These are phyloP conservation scores for Drosophila mulleri DNA, from an alignment of 2,888 invertebrate species.

Conservation along the genomic window DNA sequence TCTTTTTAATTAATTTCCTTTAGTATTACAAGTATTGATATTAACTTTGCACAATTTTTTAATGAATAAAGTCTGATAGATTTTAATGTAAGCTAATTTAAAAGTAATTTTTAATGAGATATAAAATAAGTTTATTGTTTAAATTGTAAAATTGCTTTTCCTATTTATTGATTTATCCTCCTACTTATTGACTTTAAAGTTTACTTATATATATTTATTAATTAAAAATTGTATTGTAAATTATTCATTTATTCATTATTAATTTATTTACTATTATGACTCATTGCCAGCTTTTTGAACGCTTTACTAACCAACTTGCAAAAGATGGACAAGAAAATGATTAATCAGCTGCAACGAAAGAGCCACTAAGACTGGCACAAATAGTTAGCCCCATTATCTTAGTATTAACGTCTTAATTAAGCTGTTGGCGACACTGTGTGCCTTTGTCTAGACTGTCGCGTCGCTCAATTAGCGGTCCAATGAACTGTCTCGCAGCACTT, in stretches of 20 bases:
- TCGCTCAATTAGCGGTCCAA: slow-evolving; percentile 67
- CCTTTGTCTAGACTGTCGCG: slow-evolving; percentile 52
- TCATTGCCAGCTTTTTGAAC: neutral
- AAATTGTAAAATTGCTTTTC: neutral
- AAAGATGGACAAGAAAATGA: slow-evolving; percentile 14
- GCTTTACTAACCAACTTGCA: neutral
- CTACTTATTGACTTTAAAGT: too few relatives aligned
- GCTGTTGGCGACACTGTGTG: slow-evolving; percentile 22
- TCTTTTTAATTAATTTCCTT: neutral
- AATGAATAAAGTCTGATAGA: neutral
- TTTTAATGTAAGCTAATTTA: neutral
- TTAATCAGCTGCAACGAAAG: slow-evolving; percentile 19
- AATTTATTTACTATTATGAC: neutral
- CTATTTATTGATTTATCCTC: too few relatives aligned
- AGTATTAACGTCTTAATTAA: slow-evolving; percentile 44
- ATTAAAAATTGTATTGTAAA: too few relatives aligned
- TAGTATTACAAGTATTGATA: neutral
- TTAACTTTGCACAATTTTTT: neutral
- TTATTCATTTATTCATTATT: neutral
- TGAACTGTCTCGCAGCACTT: slow-evolving; percentile 52
- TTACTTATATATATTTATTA: neutral
- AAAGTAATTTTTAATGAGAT: neutral
- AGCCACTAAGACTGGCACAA: slow-evolving; percentile 3
- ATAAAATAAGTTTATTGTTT: neutral
- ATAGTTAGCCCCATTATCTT: slow-evolving; percentile 30